phyloP scores from a whole-genome alignment of 2,888 invertebrate species.

The Ctenicera cuprea region DNA sequence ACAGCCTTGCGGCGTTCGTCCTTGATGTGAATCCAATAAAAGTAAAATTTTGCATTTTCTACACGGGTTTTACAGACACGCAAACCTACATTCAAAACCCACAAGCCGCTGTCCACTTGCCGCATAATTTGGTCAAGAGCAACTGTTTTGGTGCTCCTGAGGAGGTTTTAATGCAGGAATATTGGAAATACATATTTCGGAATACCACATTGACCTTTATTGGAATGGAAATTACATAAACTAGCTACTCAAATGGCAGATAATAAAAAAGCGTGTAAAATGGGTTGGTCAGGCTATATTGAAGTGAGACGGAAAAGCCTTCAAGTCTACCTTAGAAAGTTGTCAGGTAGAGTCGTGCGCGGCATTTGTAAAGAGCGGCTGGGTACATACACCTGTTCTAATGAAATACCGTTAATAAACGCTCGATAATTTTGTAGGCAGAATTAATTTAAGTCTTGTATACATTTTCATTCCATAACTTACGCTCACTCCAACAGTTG shows the following conservation, averaged over 20 bases:
- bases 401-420: conserved; percentile 1
- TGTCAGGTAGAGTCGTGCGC: conserved; percentile 54
- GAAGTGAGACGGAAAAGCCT: conserved; percentile 61
- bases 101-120: neutral
- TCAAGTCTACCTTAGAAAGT: conserved; percentile 65
- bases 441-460: conserved; percentile 47
- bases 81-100: neutral
- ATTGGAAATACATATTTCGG: neutral
- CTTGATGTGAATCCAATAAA: conserved; percentile 30
- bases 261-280: conserved; percentile 45
- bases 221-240: conserved; percentile 45
- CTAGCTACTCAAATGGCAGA: conserved; percentile 37
- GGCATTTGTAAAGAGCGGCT: conserved; percentile 56
- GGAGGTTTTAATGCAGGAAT: conserved; percentile 1
- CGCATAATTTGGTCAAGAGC: neutral
- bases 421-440: neutral
- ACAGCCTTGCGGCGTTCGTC: conserved; percentile 16
- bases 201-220: conserved; percentile 32
- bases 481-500: conserved; percentile 53
- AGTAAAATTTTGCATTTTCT: conserved; percentile 29
- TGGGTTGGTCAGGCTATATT: conserved; percentile 50
- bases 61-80: conserved; percentile 5
- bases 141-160: neutral
- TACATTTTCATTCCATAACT: conserved; percentile 55
- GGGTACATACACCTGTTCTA: conserved; percentile 29